A percentile compares a stretch with the other conserved stretches of the same genome.
phyloP scores from a whole-genome alignment of 2,797 vertebrate species.

The Orientallactaga sibirica region DNA sequence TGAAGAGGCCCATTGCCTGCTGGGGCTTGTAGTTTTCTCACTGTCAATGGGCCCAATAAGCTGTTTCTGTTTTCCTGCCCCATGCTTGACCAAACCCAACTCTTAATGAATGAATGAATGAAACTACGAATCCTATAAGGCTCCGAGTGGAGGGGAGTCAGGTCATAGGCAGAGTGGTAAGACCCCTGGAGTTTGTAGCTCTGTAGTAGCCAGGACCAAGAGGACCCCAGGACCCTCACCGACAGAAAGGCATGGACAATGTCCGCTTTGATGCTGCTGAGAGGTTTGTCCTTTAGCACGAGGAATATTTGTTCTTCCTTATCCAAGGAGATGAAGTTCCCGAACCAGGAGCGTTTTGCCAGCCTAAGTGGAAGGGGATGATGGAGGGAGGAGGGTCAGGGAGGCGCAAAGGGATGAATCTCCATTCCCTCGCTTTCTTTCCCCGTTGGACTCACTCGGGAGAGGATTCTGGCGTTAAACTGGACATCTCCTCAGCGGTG shows the following conservation, averaged over 20 bases:
- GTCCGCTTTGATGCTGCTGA: conserved; percentile 97
- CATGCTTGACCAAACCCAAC: not conserved
- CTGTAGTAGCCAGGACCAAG: fast-evolving
- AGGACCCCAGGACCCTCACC: conserved; percentile 85
- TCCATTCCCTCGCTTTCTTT: not conserved
- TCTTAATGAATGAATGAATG: not conserved
- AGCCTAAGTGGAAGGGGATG: conserved; percentile 86
- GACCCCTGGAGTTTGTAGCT: not conserved
- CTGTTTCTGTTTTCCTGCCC: not conserved
- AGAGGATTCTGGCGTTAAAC: conserved; percentile 95
- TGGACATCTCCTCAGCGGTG: conserved; percentile 97
- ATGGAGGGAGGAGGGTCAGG: not conserved
- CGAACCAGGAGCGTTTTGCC: conserved; percentile 97
- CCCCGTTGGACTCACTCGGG: conserved; percentile 92
- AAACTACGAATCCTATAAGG: not conserved
- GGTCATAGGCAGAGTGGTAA: fast-evolving
- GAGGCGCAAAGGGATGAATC: not conserved
- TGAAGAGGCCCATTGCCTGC: not conserved
- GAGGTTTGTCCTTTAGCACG: conserved; percentile 96
- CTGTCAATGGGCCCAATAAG: no score
- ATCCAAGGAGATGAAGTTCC: conserved; percentile 96
- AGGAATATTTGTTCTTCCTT: conserved; percentile 97
- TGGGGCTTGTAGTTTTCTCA: not conserved
- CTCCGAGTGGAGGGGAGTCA: not conserved
- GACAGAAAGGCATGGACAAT: conserved; percentile 97